Conservation (phyloP, 2,113 vertebrate genomes). For the Chunga burmeisteri region DNA sequence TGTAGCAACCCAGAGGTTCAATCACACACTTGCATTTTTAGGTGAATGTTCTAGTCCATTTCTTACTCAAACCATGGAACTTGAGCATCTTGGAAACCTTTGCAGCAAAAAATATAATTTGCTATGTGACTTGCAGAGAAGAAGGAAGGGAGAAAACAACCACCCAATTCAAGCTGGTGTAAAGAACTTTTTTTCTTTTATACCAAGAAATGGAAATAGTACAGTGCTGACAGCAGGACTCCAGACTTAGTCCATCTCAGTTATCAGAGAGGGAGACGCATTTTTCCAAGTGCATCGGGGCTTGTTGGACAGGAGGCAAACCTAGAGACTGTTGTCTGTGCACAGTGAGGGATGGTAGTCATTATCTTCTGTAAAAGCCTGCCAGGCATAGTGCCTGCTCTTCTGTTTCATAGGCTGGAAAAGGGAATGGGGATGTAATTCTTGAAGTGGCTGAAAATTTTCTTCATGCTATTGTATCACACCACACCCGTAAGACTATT, state of each 20-base stretch:
- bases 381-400: neutral
- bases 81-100: neutral
- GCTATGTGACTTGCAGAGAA: neutral
- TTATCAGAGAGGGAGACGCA: neutral
- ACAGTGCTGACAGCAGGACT: neutral
- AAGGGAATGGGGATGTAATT: neutral
- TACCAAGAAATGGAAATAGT: neutral
- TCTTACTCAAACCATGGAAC: neutral
- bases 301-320: neutral
- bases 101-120: neutral
- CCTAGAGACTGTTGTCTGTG: neutral
- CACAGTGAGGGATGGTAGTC: accelerated
- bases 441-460: neutral
- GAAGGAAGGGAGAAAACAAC: neutral
- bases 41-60: neutral
- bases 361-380: neutral
- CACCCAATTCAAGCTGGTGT: neutral
- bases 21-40: neutral
- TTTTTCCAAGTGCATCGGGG: neutral
- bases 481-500: neutral
- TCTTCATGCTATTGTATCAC: neutral
- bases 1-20: neutral
- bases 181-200: neutral
- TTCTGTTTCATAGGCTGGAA: neutral
- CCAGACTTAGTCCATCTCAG: neutral